These are phyloP conservation scores for Diglossa brunneiventris DNA, from an alignment of 2,113 vertebrate species.

Conservation along the genomic window DNA sequence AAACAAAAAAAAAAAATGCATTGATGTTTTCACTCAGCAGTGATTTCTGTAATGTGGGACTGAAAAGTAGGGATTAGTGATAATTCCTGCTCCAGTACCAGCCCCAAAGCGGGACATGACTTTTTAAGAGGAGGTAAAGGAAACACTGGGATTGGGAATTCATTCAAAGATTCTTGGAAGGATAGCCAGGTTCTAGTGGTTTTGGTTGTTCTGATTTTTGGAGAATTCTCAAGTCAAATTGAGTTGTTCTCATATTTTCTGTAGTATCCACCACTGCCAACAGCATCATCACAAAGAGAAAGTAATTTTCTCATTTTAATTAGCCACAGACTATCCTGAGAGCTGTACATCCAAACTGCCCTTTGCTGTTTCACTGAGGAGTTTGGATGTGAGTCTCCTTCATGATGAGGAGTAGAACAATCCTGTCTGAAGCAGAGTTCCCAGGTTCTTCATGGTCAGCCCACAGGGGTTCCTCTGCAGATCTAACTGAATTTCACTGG, in stretches of 20 bases:
- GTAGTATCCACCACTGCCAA: not conserved
- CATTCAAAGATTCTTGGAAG: conserved; percentile 4
- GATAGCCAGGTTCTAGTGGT: not conserved
- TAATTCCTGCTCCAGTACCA: not conserved
- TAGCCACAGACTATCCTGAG: not conserved
- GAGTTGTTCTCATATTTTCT: not conserved
- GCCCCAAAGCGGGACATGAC: not conserved
- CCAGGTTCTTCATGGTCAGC: not conserved
- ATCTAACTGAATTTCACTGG: not conserved
- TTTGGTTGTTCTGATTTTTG: not conserved
- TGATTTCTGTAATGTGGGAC: not conserved
- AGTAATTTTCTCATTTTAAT: not conserved
- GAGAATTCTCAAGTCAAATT: not conserved
- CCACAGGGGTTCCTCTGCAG: not conserved
- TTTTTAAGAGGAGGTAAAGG: not conserved
- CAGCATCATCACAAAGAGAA: not conserved
- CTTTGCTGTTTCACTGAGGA: not conserved
- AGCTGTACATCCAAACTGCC: not conserved
- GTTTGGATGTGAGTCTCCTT: not conserved
- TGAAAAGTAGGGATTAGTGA: not conserved
- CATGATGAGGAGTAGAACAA: not conserved
- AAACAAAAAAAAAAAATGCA: not conserved
- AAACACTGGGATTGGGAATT: not conserved
- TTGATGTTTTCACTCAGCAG: not conserved
- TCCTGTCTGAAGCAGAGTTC: not conserved